Evolutionary conservation across 2,888 invertebrate species (phyloP), one percentile per base, ranked within the genome.

Genomic region (Tupiocoris notatus): DNA sequence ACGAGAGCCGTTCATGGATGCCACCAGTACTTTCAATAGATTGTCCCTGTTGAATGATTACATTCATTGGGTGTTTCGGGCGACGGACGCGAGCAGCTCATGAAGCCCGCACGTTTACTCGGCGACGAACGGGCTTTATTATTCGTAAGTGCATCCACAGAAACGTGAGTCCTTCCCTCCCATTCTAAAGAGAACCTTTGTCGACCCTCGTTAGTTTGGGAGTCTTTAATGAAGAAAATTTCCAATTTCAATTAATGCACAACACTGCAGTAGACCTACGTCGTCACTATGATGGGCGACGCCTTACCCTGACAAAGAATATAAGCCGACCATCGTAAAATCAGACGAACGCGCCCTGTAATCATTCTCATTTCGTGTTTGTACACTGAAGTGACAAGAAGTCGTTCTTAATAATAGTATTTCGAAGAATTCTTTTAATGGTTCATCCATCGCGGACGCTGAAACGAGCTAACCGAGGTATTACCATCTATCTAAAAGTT

Each of bases 401-500:
- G 56, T 65, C 63, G 22, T 62, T 62, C 16, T 20, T 21, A 65
- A 65, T 39, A n/a, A n/a, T n/a, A 25, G 39, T 65, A 23, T 25
- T 65, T 65, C 65, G 39, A 65, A 39, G 65, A 18, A 25, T 20
- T 3, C 24, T 65, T 6, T 25, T 65, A 25, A 25, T 65, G 17
- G 25, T n/a, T n/a, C 24, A 23, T 23, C 24, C 2, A 63, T 65
- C 17, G n/a, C 3, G 7, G 21, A 67, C 54, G 56, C 12, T 56
- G 20, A 67, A 67, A 67, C 16, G 56, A 21, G 54, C 67, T 21
- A 12, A 12, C 23, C 64, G 18, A 7, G 17, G 17, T 17, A 67
- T 67, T 56, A 56, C 18, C 67, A 67, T 67, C 12, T 67, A 67
- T 67, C 67, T 67, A 56, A 67, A 67, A 67, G 67, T 67, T 67